A percentile compares a stretch with the other conserved stretches of the same genome.
Conservation (phyloP, 2,888 invertebrate genomes). For the Morpho achilles region DNA sequence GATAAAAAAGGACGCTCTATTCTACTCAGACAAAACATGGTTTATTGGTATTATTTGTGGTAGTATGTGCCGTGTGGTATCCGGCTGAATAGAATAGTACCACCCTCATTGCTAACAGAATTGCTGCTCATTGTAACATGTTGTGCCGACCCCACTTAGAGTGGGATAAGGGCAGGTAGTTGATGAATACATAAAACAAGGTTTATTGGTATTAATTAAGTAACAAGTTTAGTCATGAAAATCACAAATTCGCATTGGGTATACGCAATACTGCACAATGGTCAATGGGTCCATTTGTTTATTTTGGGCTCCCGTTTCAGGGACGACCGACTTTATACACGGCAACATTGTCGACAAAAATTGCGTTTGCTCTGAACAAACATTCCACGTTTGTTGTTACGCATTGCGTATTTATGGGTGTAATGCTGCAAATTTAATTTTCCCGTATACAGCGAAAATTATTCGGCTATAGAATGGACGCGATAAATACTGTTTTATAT, state of each 20-base stretch:
- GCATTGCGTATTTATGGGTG: conserved; percentile 24
- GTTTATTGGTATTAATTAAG: no score
- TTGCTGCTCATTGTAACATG: no score
- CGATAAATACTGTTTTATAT: no score
- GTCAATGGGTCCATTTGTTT: conserved; percentile 52
- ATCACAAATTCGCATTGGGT: conserved; percentile 33
- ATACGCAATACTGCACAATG: conserved; percentile 38
- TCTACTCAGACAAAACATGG: conserved; percentile 29
- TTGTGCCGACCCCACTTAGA: no score
- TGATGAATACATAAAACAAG: no score
- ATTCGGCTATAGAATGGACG: no score
- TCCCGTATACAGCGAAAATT: no score
- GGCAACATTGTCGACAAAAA: conserved; percentile 56
- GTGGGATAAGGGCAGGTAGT: no score
- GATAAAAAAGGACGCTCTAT: no score
- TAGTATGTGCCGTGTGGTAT: no score
- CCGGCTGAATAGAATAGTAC: no score
- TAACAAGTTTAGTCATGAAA: not conserved
- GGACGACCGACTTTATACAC: conserved; percentile 40
- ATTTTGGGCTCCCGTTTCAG: conserved; percentile 42
- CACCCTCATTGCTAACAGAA: no score
- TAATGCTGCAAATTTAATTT: conserved; percentile 5
- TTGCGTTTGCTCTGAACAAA: conserved; percentile 47
- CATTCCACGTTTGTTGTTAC: conserved; percentile 12
- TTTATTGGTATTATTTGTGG: not conserved